Evolutionary conservation across 2,888 invertebrate species (phyloP).

Genomic region (Nemotelus nigrinus): DNA sequence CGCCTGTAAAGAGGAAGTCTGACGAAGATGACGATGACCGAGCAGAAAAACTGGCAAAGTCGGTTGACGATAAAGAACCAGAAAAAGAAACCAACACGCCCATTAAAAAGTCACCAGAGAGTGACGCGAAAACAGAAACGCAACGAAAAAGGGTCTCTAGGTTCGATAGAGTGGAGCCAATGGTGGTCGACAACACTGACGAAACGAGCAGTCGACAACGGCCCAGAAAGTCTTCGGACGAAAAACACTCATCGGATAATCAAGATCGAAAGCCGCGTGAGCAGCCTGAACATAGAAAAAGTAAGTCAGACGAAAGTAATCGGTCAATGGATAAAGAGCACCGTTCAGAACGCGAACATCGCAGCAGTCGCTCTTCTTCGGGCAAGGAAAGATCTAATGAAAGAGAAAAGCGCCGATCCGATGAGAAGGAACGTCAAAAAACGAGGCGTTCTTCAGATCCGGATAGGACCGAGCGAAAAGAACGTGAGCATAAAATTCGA

Average conservation of each 20-base stretch:
- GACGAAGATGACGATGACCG: neutral
- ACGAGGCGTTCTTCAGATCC: neutral
- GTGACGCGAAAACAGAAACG: neutral
- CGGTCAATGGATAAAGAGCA: constrained; percentile 10
- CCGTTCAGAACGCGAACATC: constrained; percentile 44
- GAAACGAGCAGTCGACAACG: neutral
- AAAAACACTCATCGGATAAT: constrained; percentile 10
- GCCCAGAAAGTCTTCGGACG: neutral
- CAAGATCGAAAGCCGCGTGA: constrained; percentile 19
- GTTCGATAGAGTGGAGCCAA: neutral
- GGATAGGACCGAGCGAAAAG: constrained; percentile 26
- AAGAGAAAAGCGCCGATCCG: neutral
- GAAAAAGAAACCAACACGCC: neutral
- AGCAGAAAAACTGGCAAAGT: neutral
- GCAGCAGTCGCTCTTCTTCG: constrained; percentile 28
- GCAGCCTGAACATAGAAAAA: constrained; percentile 33
- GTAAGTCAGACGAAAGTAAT: constrained; percentile 29
- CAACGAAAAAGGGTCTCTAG: neutral
- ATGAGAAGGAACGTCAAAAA: neutral
- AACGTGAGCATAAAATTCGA: constrained; percentile 32
- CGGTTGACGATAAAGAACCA: neutral
- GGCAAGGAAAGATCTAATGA: neutral
- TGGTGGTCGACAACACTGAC: neutral
- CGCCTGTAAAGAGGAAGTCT: neutral
- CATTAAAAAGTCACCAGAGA: neutral